A percentile compares a stretch with the other conserved stretches of the same genome.
Evolutionary conservation across 53 echinoderm and acorn worm species (phyloP).

Genomic region (Stichopus horrens): DNA sequence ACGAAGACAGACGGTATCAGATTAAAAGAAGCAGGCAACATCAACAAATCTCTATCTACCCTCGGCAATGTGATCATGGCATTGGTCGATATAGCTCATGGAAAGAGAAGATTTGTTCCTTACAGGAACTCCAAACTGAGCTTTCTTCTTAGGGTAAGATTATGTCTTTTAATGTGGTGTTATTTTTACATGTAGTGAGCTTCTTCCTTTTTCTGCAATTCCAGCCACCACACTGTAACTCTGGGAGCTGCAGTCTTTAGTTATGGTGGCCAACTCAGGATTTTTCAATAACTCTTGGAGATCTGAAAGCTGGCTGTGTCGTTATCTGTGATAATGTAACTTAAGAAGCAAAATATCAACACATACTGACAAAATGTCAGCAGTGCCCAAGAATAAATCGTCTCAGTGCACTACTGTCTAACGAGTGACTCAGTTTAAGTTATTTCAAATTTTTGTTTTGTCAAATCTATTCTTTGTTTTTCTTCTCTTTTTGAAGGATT

Average conservation of each 20-base stretch:
- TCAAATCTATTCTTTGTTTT: not conserved
- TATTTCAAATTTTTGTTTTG: not conserved
- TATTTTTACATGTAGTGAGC: no score
- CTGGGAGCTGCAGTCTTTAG: not conserved
- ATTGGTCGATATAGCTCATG: conserved; percentile 89
- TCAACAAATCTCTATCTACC: conserved; percentile 86
- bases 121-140: conserved; percentile 97
- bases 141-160: conserved; percentile 85
- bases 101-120: conserved; percentile 85
- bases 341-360: not conserved
- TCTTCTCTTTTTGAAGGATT: conserved; percentile 61
- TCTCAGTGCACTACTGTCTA: no score
- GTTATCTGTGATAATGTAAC: no score
- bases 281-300: no score
- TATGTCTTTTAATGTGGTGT: no score
- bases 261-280: no score
- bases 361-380: not conserved
- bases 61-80: conserved; percentile 97
- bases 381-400: no score
- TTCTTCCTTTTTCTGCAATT: not conserved
- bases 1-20: conserved; percentile 78
- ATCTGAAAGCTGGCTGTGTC: no score
- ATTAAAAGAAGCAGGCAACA: conserved; percentile 91
- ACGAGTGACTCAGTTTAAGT: not conserved
- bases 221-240: not conserved